Conservation (phyloP, 2,797 vertebrate genomes). For the Glyptemys insculpta region DNA sequence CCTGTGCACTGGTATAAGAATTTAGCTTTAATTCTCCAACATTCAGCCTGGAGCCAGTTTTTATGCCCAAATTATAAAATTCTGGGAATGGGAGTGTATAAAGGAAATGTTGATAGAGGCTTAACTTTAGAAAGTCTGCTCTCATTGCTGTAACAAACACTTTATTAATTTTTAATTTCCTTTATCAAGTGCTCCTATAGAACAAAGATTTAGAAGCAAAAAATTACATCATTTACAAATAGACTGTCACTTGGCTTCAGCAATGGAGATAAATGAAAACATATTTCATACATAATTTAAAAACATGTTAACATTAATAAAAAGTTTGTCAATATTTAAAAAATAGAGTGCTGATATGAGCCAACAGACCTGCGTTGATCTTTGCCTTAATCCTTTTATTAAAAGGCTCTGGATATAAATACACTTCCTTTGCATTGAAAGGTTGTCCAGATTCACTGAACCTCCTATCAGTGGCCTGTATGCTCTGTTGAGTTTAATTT, state of each 20-base stretch:
- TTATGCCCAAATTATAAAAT: not conserved
- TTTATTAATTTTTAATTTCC: not conserved
- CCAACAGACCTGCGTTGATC: not conserved
- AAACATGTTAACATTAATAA: not conserved
- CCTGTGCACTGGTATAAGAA: not conserved
- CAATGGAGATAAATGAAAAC: not conserved
- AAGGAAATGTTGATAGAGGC: not conserved
- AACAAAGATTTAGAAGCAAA: conserved; percentile 2
- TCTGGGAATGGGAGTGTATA: not conserved
- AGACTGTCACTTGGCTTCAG: not conserved
- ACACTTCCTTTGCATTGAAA: not conserved
- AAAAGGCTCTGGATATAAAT: not conserved
- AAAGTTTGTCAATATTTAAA: not conserved
- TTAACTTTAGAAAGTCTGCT: not conserved
- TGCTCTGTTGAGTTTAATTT: not conserved
- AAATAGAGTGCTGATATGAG: not conserved
- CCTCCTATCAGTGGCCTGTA: not conserved
- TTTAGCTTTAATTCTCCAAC: not conserved
- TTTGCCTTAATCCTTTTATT: not conserved
- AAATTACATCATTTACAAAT: not conserved
- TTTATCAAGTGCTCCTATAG: not conserved
- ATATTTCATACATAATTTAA: not conserved
- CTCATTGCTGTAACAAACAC: conserved; percentile 10
- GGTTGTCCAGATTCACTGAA: too few relatives aligned
- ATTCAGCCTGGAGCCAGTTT: not conserved